Evolutionary conservation across 2,888 invertebrate genomes (phyloP), one percentile per base, ranked within the genome.

Genomic region (Phyllotreta striolata): DNA sequence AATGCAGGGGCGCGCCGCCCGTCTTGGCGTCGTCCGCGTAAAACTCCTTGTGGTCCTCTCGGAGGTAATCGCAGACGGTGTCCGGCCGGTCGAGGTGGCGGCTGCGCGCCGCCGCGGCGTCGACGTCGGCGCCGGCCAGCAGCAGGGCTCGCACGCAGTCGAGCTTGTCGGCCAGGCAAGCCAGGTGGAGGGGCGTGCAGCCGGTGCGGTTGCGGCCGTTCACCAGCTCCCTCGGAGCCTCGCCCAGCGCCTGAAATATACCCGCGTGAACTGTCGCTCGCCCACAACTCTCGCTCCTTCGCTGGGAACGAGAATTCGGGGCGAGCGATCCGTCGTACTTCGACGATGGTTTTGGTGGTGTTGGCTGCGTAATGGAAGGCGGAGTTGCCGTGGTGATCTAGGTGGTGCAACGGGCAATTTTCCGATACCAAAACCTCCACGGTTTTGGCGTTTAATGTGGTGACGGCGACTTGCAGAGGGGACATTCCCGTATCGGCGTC

Each of bases 1-100:
- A 96, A 79, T 96, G 96, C 43, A 96, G 78, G 0, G 96, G 95
- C 0, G 95, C 96, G 0, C 96, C 96, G 0, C 96, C 95, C 73
- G 89, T 88, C 78, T 94, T 96, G 90, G 95, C 93, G 74, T 96
- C 96, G 76, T 93, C 88, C 1, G 87, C 85, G 76, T 87, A 87
- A 0, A 92, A 80, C 68, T 90, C 91, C 70, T 90, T 89, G 69
- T 89, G 89, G 5, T 91, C 88, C 74, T 86, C 87, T 76, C 89
- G 88, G 0, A 93, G 81, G 66, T 91, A 87, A 70, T 91, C 89
- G 3, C 90, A 89, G 1, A 93, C 91, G 9, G 62, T 67, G 54
- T 70, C 72, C 38, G 73, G 70, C 0, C 8, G 1, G 8, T 70
- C 66, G n/a, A 70, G 59, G 1, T 62, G 67, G 24, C 68, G 69